Percentiles rank a stretch among this genome's conserved stretches.
These are phyloP conservation scores for Macaca mulatta DNA, from an alignment of 2,113 vertebrate genomes.

Conservation along the genomic window DNA sequence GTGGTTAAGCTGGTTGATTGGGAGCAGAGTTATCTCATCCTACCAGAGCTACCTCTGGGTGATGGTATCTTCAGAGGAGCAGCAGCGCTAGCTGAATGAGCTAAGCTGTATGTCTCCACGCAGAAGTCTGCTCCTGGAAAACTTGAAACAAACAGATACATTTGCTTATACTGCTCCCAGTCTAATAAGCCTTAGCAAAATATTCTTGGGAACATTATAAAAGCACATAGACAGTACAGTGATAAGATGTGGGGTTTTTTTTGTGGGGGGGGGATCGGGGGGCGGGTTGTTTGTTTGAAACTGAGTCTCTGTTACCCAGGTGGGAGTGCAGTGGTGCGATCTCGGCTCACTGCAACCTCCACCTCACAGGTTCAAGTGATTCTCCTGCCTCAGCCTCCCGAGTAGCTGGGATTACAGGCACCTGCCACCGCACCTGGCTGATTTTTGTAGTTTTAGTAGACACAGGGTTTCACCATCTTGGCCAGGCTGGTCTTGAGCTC, in stretches of 20 bases:
- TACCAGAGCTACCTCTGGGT: background rate
- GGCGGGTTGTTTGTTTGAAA: no score
- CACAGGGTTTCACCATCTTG: no score
- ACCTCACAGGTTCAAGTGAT: no score
- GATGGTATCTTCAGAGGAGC: background rate
- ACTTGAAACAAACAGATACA: background rate
- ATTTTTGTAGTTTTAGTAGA: no score
- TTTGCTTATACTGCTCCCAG: background rate
- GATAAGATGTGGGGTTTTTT: no score
- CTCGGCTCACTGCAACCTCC: no score
- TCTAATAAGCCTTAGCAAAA: background rate
- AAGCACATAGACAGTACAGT: background rate
- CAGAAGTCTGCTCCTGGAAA: constrained; percentile 18
- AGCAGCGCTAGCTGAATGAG: background rate
- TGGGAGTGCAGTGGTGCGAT: no score
- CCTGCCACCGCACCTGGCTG: no score
- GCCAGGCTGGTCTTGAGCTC: no score
- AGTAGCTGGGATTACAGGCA: no score
- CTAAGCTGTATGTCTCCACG: background rate
- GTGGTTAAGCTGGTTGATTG: background rate
- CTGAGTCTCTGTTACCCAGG: no score
- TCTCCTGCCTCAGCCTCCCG: no score
- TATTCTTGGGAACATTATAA: constrained; percentile 26
- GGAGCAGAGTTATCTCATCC: background rate
- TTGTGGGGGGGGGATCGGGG: accelerated